Percentiles rank a stretch among this genome's conserved stretches.
Evolutionary conservation across 35 echinoderm and acorn worm genomes (phyloP).

Genomic region (Diadema setosum): DNA sequence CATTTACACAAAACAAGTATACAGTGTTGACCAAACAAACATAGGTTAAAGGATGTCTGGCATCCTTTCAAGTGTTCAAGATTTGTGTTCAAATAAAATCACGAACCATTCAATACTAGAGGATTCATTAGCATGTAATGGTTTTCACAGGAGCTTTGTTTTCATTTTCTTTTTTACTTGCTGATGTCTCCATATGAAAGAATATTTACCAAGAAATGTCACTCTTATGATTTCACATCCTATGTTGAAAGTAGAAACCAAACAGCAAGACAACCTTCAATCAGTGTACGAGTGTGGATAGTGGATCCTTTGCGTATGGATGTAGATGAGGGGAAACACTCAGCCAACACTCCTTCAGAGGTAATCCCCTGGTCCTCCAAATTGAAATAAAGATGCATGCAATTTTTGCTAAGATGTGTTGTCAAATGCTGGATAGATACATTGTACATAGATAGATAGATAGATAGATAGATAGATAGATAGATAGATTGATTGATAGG

Average conservation of each 20-base stretch:
- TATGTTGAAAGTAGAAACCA: not conserved
- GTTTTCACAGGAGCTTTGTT: not conserved
- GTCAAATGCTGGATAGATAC: not conserved
- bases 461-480: not conserved
- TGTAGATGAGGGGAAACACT: not conserved
- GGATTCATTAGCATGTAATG: too few species aligned
- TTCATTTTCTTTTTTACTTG: not conserved
- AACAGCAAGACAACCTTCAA: too few species aligned
- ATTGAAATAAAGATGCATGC: not conserved
- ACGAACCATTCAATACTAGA: too few species aligned
- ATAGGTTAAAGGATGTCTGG: too few species aligned
- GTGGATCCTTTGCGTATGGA: not conserved
- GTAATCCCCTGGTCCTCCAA: not conserved
- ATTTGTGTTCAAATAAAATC: too few species aligned
- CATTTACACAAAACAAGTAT: too few species aligned
- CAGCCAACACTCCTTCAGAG: not conserved
- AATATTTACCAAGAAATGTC: not conserved
- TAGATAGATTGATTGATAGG: not conserved
- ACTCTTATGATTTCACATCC: not conserved
- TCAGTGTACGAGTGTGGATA: not conserved
- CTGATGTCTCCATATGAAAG: not conserved
- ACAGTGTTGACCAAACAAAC: too few species aligned
- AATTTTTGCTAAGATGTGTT: not conserved
- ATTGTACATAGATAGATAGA: not conserved
- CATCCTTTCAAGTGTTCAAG: too few species aligned